Evolutionary conservation across 2,113 vertebrate genomes (phyloP), one percentile per base, ranked within the genome.

Genomic region (Forbesichthys agassizii): DNA sequence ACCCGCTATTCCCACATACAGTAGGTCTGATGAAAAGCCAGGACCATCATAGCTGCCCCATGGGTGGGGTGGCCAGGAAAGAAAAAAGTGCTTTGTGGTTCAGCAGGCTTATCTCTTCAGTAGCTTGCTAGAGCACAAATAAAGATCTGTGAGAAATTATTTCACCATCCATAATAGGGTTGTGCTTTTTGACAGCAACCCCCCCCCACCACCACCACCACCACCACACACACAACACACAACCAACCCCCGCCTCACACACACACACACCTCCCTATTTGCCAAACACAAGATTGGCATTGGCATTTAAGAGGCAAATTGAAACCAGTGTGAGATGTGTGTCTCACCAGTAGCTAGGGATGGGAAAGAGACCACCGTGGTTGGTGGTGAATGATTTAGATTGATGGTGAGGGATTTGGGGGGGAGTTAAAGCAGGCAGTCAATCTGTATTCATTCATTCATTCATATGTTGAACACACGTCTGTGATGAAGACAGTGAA

Each of bases 281-380:
- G 79, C 80, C 65, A 78, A 64, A 68, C 66, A 51, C 52, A 75
- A 58, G 79, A 79, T 68, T 82, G 84, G 78, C 68, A 62, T 52
- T 84, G 84, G 80, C 84, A 81, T 89, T 90, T 82, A 87, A 68
- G 20, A 52, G 73, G 77, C 81, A 86, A 87, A 88, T 90, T 79
- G 77, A 81, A 89, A 84, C 58, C 87, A 78, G 86, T 85, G 63
- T 68, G 83, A 80, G 54, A 55, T 49, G 59, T 73, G 76, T 66
- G 81, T 80, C 84, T 69, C 68, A 67, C 80, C 79, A 68, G 76
- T 60, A 73, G 69, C 69, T 72, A 64, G 64, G 55, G 72, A 77
- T 54, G 20, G 33, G 62, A 52, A 61, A 66, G 53, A 16, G 14
- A 61, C 7, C 36, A 27, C 1, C 27, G 27, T 27, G 27, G 36